Evolutionary conservation across 1,140 invertebrate genomes (phyloP).

Genomic region (Scaptomyza graminum): DNA sequence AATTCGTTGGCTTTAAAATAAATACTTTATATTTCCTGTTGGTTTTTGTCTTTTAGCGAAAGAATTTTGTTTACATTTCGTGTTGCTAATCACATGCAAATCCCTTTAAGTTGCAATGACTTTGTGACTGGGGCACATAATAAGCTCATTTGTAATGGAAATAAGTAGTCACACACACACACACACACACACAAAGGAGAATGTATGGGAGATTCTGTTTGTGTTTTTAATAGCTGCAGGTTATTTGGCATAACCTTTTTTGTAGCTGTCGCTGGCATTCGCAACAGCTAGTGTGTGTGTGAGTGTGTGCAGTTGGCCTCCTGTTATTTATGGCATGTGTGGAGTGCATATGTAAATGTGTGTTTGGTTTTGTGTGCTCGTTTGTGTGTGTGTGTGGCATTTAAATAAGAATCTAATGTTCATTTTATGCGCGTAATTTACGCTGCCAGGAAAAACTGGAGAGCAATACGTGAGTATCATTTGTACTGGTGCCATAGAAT

Average conservation of each 20-base stretch:
- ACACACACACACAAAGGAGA: conserved; percentile 16
- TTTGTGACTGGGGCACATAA: conserved; percentile 78
- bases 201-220: conserved; percentile 34
- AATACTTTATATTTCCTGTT: conserved; percentile 7
- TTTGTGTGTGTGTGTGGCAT: conserved; percentile 27
- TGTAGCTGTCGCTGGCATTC: conserved; percentile 48
- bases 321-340: conserved; percentile 59
- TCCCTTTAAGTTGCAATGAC: conserved; percentile 81
- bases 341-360: neutral
- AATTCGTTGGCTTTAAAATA: neutral
- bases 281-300: conserved; percentile 22
- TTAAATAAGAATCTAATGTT: conserved; percentile 82
- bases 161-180: conserved; percentile 35
- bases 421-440: conserved; percentile 82
- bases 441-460: conserved; percentile 53
- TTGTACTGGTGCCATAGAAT: conserved; percentile 31
- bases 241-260: conserved; percentile 62
- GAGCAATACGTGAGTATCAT: conserved; percentile 47
- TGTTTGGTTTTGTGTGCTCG: too few species aligned
- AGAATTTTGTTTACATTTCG: conserved; percentile 79
- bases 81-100: conserved; percentile 80
- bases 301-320: conserved; percentile 17
- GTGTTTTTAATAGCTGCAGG: conserved; percentile 66
- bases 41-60: conserved; percentile 65
- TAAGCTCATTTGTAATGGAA: conserved; percentile 80